Conservation (phyloP, 2,888 invertebrate species). For the Leptinotarsa peninsularis region DNA sequence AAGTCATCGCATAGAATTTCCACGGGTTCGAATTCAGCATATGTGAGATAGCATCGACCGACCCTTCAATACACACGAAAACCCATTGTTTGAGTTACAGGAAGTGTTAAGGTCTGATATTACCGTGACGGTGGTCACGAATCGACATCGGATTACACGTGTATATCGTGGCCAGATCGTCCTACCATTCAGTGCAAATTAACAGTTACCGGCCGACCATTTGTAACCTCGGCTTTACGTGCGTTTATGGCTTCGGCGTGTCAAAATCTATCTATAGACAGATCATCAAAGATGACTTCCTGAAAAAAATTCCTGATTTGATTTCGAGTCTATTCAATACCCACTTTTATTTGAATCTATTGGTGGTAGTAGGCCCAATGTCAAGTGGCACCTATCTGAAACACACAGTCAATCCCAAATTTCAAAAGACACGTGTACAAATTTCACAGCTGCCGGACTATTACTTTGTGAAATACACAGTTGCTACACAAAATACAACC, state of each 20-base stretch:
- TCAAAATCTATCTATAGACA: background rate
- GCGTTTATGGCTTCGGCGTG: constrained; percentile 10
- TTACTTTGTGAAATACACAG: too few relatives aligned
- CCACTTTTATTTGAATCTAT: too few relatives aligned
- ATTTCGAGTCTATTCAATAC: too few relatives aligned
- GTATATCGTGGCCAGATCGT: constrained; percentile 20
- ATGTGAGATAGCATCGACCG: constrained; percentile 1
- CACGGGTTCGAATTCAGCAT: constrained; percentile 3
- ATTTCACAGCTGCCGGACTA: too few relatives aligned
- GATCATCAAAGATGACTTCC: background rate
- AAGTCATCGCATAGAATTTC: background rate
- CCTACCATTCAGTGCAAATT: constrained; percentile 27
- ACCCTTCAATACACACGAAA: constrained; percentile 26
- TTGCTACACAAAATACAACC: too few relatives aligned
- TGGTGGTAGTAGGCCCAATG: too few relatives aligned
- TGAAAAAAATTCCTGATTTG: too few relatives aligned
- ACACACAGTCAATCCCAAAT: too few relatives aligned
- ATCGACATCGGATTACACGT: constrained; percentile 39
- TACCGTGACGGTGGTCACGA: constrained; percentile 39
- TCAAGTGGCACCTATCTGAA: too few relatives aligned
- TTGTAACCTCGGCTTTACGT: constrained; percentile 3
- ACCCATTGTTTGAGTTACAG: constrained; percentile 32
- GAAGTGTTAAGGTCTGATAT: constrained; percentile 41
- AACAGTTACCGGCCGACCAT: constrained; percentile 9
- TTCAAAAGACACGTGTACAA: too few relatives aligned